A percentile compares a stretch with the other conserved stretches of the same genome.
These are phyloP conservation scores for Carlito syrichta DNA, from an alignment of 2,113 vertebrate genomes.

Conservation along the genomic window DNA sequence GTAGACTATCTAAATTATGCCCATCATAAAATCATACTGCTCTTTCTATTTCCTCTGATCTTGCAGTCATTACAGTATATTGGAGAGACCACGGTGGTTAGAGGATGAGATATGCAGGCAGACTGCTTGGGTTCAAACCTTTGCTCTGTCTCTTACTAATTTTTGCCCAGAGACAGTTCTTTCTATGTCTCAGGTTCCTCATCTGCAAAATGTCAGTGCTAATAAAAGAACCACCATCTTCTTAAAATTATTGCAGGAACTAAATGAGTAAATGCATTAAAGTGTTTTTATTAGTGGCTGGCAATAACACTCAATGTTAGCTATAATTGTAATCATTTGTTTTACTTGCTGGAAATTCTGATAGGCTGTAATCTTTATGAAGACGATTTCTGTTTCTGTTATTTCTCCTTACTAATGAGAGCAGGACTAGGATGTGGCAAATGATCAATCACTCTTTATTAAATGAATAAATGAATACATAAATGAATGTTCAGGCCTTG, in stretches of 20 bases:
- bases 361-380: not conserved
- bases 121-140: not conserved
- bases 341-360: not conserved
- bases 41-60: not conserved
- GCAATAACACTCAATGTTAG: not conserved
- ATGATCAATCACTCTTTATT: not conserved
- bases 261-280: not conserved
- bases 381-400: not conserved
- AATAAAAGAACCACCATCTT: not conserved
- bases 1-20: not conserved
- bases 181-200: not conserved
- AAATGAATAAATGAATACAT: not conserved
- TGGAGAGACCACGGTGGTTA: not conserved
- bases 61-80: too few species aligned
- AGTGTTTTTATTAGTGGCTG: not conserved
- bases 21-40: not conserved
- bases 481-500: not conserved
- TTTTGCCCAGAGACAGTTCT: not conserved
- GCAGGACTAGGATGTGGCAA: not conserved
- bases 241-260: not conserved
- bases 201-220: not conserved
- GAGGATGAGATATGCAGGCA: fast-evolving
- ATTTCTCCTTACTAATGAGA: not conserved
- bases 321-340: not conserved
- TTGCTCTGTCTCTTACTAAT: not conserved